Evolutionary conservation across 2,888 invertebrate genomes (phyloP), one percentile per base, ranked within the genome.

Genomic region (Hypomecis atomaria): DNA sequence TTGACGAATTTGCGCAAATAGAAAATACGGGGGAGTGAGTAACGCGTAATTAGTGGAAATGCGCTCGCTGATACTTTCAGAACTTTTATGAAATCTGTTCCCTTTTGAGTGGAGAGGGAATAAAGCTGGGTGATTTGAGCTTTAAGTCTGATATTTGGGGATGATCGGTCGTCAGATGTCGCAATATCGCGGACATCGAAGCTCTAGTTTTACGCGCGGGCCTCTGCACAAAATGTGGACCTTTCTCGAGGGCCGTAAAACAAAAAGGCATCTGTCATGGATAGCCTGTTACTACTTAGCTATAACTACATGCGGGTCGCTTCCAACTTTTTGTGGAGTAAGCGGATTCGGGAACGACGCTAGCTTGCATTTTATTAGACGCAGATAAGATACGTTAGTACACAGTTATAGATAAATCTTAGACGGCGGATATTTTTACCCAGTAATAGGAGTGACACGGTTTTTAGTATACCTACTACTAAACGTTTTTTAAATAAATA

Each of bases 111-210:
- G 78, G 82, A 82, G 77, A 76, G 77, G 60, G 40, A 81, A 83
- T 83, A 82, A 84, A 82, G 53, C 64, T 80, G 76, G 75, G 88
- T 89, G 88, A 91, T 91, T 89, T 85, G 84, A 79, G 74, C 82
- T 82, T 84, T 79, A 85, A 87, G 23, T 23, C 83, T 88, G 87
- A 90, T 89, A 89, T 84, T 81, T 78, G 74, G 84, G 83, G 85
- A 85, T 83, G 84, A 87, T 83, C 84, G 81, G 77, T 76, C 81
- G 81, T 80, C 90, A 90, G 91, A 88, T 90, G 91, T 86, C 77
- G 83, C 81, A 87, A 86, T 89, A 90, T 90, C 87, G 87, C 79
- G 78, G 79, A 40, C 37, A 13, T 52, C 23, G 52, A 52, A n/a
- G 76, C 79, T 83, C 84, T 86, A 87, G 86, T 86, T 90, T 90